Percentiles rank a stretch among this genome's conserved stretches.
These are phyloP conservation scores for Synergus itoensis DNA, from an alignment of 2,888 invertebrate genomes.

Conservation along the genomic window DNA sequence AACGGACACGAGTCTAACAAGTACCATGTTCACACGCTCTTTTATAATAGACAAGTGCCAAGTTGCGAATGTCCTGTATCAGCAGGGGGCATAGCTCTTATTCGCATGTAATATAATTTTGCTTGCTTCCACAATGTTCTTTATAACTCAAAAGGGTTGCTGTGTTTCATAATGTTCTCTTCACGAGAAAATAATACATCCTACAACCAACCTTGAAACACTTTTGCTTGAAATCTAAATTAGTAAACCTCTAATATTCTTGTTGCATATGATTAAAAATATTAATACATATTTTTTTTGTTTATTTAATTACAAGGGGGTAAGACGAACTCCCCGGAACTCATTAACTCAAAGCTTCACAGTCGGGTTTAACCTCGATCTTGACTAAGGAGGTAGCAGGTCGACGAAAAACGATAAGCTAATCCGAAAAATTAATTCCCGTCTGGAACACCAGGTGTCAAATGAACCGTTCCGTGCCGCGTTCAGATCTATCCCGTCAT, in stretches of 20 bases:
- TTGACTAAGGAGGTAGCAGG: slow-evolving; percentile 62
- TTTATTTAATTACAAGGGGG: not conserved
- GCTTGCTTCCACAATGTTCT: not conserved
- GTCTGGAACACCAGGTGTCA: slow-evolving; percentile 70
- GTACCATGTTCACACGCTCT: slow-evolving; percentile 3
- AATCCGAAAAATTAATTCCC: slow-evolving; percentile 77
- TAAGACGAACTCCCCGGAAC: not conserved
- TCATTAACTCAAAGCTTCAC: slow-evolving; percentile 67
- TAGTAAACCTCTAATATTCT: slow-evolving; percentile 8
- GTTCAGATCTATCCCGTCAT: slow-evolving; percentile 45
- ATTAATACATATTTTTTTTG: too few species aligned
- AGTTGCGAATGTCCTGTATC: not conserved
- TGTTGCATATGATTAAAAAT: not conserved
- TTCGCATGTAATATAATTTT: not conserved
- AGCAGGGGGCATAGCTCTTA: slow-evolving; percentile 3
- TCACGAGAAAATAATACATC: not conserved
- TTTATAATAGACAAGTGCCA: slow-evolving; percentile 5
- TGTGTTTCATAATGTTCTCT: not conserved
- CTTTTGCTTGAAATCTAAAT: not conserved
- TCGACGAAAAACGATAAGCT: slow-evolving; percentile 70
- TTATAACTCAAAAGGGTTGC: not conserved
- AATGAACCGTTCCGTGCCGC: slow-evolving; percentile 54
- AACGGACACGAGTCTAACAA: not conserved
- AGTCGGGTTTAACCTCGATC: slow-evolving; percentile 71
- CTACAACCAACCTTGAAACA: not conserved